Percentiles rank a stretch among this genome's conserved stretches.
Evolutionary conservation across 1,140 invertebrate genomes (phyloP).

Genomic region (Caligus rogercresseyi): DNA sequence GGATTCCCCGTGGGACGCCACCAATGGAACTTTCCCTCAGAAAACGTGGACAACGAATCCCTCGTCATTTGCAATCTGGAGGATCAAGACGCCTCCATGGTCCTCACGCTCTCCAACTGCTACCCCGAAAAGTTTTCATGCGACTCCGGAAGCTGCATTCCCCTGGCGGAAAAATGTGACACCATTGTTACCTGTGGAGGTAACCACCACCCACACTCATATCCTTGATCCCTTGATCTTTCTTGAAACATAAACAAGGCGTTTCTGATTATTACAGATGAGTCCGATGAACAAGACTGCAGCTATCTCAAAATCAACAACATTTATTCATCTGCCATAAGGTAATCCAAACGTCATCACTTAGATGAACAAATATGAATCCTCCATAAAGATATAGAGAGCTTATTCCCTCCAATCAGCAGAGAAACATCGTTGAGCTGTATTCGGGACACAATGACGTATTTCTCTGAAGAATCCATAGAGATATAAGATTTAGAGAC

Average conservation of each 20-base stretch:
- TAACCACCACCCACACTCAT: background rate
- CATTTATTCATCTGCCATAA: constrained; percentile 5
- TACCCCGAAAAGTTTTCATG: constrained; percentile 10
- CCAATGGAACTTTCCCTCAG: background rate
- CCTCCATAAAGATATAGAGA: no score
- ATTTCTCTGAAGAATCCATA: no score
- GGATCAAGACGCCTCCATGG: background rate
- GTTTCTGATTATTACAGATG: constrained; percentile 8
- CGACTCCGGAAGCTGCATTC: constrained; percentile 7
- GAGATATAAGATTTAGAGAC: no score
- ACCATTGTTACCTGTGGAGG: constrained; percentile 2
- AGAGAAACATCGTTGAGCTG: no score
- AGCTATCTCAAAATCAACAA: constrained; percentile 5
- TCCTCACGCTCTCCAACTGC: constrained; percentile 1
- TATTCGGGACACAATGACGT: no score
- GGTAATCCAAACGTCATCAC: no score
- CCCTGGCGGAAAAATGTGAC: background rate
- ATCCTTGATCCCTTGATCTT: background rate
- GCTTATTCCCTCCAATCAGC: no score
- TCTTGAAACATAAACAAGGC: constrained; percentile 4
- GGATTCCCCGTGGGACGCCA: constrained; percentile 4
- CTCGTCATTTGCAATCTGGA: background rate
- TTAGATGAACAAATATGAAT: no score
- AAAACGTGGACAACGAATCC: background rate
- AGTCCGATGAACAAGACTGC: constrained; percentile 19